Percentiles rank a stretch among this genome's conserved stretches.
Conservation (phyloP, 2,888 invertebrate species). For the Meloe dianella region DNA sequence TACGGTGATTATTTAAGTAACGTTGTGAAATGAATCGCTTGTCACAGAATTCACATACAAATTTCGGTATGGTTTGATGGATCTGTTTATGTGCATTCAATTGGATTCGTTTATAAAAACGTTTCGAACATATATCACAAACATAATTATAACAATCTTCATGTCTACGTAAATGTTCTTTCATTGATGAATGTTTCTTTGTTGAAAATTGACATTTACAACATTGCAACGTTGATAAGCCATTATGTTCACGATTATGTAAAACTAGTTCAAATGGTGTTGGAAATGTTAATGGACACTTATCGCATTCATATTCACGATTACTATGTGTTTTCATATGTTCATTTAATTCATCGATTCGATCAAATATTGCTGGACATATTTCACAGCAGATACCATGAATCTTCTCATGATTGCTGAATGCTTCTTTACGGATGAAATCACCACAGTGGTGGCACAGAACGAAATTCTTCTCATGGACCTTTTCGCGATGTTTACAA, state of each 20-base stretch:
- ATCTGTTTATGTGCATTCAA: constrained; percentile 49
- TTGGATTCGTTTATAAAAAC: constrained; percentile 42
- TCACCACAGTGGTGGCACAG: neutral
- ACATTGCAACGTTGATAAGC: constrained; percentile 15
- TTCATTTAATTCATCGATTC: constrained; percentile 37
- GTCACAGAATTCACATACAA: constrained; percentile 49
- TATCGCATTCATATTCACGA: constrained; percentile 41
- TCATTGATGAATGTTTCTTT: constrained; percentile 30
- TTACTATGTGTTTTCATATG: constrained; percentile 43
- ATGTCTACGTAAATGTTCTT: constrained; percentile 40
- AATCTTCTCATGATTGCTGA: neutral
- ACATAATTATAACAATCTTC: constrained; percentile 39
- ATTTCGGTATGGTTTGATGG: constrained; percentile 49
- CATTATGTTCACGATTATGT: constrained; percentile 38
- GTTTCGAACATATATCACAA: constrained; percentile 49
- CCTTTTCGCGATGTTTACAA: neutral
- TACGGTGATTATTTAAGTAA: constrained; percentile 47
- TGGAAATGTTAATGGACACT: constrained; percentile 41
- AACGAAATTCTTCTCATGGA: neutral
- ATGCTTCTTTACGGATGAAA: neutral
- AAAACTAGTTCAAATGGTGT: constrained; percentile 40
- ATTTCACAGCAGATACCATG: constrained; percentile 25
- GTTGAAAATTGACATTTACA: constrained; percentile 35
- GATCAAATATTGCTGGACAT: constrained; percentile 36
- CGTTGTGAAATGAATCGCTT: constrained; percentile 49